Evolutionary conservation across 2,797 vertebrate species (phyloP).

Genomic region (Macrochelys suwanniensis): DNA sequence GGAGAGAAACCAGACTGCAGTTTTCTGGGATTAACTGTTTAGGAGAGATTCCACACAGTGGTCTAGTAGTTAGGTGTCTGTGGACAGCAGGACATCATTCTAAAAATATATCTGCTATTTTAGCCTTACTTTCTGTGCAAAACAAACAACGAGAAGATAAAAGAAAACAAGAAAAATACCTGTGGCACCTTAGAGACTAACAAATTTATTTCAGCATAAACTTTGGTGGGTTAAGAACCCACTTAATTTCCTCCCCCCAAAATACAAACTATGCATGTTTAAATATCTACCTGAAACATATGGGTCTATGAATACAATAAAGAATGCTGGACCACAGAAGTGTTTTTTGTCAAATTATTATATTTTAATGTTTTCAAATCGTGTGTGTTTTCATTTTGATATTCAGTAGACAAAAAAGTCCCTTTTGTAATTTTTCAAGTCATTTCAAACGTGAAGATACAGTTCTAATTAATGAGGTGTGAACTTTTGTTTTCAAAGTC

Average conservation of each 20-base stretch:
- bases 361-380: too few species aligned
- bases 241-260: not conserved
- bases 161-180: too few species aligned
- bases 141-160: not conserved
- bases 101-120: not conserved
- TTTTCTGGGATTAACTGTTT: constrained; percentile 8
- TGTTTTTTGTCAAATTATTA: not conserved
- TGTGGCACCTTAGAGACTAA: too few species aligned
- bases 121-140: not conserved
- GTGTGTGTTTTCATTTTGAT: not conserved
- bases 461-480: not conserved
- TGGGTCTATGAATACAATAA: not conserved
- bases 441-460: not conserved
- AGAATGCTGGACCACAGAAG: not conserved
- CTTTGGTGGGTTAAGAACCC: too few species aligned
- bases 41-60: not conserved
- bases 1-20: constrained; percentile 6
- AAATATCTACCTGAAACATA: not conserved
- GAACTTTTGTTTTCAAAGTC: not conserved
- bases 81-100: accelerated
- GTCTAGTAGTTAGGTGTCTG: not conserved
- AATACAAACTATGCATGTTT: not conserved
- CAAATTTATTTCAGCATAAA: too few species aligned
- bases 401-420: too few species aligned
- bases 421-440: not conserved